Percentiles rank a stretch among this genome's conserved stretches.
These are phyloP conservation scores for Portevinia maculata DNA, from an alignment of 2,888 invertebrate species.

Conservation along the genomic window DNA sequence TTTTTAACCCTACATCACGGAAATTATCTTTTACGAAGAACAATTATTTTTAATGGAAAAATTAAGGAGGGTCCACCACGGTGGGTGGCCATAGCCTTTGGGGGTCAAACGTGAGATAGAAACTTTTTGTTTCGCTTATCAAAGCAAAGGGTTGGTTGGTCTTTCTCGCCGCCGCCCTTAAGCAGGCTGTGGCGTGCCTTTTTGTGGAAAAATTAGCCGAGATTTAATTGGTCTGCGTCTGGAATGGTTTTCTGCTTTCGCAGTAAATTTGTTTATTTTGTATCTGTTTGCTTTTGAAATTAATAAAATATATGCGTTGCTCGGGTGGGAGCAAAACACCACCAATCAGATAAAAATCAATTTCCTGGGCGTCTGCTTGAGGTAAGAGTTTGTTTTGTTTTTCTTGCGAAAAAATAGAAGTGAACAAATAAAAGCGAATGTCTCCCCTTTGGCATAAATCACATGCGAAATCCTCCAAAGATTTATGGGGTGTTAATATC, in stretches of 20 bases:
- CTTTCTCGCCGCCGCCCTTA: conserved; percentile 3
- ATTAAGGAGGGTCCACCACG: conserved; percentile 39
- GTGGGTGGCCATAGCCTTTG: conserved; percentile 17
- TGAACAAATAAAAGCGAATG: conserved; percentile 18
- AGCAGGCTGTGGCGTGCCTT: conserved; percentile 5
- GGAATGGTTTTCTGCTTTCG: conserved; percentile 42
- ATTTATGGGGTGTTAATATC: conserved; percentile 75
- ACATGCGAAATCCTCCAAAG: conserved; percentile 66
- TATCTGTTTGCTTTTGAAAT: conserved; percentile 68
- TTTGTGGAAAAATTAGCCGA: conserved; percentile 64
- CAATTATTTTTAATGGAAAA: conserved; percentile 75
- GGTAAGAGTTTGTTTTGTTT: conserved; percentile 48
- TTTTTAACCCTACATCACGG: conserved; percentile 72
- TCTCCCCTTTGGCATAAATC: conserved; percentile 71
- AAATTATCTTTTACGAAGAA: conserved; percentile 74
- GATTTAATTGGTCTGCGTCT: conserved; percentile 72
- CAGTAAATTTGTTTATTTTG: conserved; percentile 61
- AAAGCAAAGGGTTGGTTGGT: conserved; percentile 54
- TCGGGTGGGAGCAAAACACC: neutral
- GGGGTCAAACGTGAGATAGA: conserved; percentile 55
- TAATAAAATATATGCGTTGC: conserved; percentile 61
- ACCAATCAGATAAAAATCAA: conserved; percentile 70
- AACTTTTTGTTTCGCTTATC: conserved; percentile 56
- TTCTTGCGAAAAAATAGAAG: conserved; percentile 10
- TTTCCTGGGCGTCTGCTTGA: conserved; percentile 47